phyloP scores from a whole-genome alignment of 1,140 invertebrate species.

The Acromyrmex charruanus region DNA sequence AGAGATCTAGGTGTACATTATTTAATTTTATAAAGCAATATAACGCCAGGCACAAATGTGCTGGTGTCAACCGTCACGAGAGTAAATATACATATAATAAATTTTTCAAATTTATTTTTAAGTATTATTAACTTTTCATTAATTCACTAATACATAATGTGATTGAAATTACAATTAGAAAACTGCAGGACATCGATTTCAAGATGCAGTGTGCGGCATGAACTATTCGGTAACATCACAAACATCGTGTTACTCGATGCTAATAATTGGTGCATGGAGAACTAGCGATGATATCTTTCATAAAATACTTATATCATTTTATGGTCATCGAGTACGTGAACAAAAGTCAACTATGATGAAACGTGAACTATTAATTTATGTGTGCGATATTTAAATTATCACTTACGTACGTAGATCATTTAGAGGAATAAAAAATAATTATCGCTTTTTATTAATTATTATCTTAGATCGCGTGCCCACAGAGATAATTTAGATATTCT shows the following conservation, averaged over 20 bases:
- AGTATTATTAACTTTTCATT: slow-evolving; percentile 11
- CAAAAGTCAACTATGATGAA: not conserved
- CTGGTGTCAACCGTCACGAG: not conserved
- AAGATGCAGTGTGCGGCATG: not conserved
- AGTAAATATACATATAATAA: not conserved
- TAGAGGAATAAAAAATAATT: not conserved
- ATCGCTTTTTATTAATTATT: slow-evolving; percentile 20
- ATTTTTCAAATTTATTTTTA: slow-evolving; percentile 18
- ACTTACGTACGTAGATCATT: slow-evolving; percentile 3
- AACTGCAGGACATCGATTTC: not conserved
- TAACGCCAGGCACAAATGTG: slow-evolving; percentile 14
- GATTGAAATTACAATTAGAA: slow-evolving; percentile 6
- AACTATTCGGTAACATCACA: not conserved
- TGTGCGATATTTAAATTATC: slow-evolving; percentile 37
- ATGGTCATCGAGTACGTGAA: not conserved
- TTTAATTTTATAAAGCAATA: slow-evolving; percentile 36
- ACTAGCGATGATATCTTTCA: slow-evolving; percentile 11
- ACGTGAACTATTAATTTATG: slow-evolving; percentile 22
- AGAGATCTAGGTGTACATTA: slow-evolving; percentile 3
- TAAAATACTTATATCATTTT: slow-evolving; percentile 29
- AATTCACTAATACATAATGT: slow-evolving; percentile 17
- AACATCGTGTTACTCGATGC: not conserved
- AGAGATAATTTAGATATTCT: slow-evolving; percentile 33
- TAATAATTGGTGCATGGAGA: not conserved
- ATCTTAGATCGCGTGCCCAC: not conserved